Percentiles rank a stretch among this genome's conserved stretches.
phyloP scores from a whole-genome alignment of 1,140 invertebrate genomes.

The Brachionus manjavacas region DNA sequence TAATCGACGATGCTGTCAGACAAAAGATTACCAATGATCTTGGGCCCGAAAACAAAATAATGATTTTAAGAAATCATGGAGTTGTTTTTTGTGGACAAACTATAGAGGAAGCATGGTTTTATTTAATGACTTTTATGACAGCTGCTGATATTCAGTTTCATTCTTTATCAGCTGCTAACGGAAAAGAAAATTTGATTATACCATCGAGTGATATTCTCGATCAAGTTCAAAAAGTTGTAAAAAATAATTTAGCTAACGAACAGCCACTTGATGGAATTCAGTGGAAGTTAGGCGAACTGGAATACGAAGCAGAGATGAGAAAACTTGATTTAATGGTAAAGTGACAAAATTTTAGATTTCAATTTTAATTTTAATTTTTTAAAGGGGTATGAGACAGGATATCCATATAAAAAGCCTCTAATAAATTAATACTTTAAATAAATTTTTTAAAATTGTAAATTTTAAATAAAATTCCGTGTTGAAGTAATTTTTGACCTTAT shows the following conservation, averaged over 20 bases:
- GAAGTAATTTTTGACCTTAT: background rate
- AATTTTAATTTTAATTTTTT: background rate
- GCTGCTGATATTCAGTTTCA: constrained; percentile 17
- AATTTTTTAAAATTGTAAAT: background rate
- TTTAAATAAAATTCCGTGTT: background rate
- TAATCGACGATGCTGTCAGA: constrained; percentile 74
- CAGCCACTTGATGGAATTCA: constrained; percentile 58
- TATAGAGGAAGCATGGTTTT: constrained; percentile 89
- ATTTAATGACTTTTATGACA: constrained; percentile 36
- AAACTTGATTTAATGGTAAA: constrained; percentile 69
- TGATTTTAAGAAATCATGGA: constrained; percentile 87
- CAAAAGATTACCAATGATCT: constrained; percentile 80
- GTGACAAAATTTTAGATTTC: background rate
- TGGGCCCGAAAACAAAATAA: constrained; percentile 79
- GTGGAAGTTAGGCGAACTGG: constrained; percentile 87
- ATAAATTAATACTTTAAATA: background rate
- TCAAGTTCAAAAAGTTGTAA: constrained; percentile 25
- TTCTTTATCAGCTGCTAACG: background rate
- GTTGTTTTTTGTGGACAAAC: constrained; percentile 90
- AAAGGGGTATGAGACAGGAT: constrained; percentile 15
- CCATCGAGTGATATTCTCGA: background rate
- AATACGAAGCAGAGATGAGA: constrained; percentile 96
- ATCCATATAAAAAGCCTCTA: background rate
- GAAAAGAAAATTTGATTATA: background rate
- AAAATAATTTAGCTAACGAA: constrained; percentile 8